These are phyloP conservation scores for Acronicta alni DNA, from an alignment of 2,888 invertebrate genomes.

Conservation along the genomic window DNA sequence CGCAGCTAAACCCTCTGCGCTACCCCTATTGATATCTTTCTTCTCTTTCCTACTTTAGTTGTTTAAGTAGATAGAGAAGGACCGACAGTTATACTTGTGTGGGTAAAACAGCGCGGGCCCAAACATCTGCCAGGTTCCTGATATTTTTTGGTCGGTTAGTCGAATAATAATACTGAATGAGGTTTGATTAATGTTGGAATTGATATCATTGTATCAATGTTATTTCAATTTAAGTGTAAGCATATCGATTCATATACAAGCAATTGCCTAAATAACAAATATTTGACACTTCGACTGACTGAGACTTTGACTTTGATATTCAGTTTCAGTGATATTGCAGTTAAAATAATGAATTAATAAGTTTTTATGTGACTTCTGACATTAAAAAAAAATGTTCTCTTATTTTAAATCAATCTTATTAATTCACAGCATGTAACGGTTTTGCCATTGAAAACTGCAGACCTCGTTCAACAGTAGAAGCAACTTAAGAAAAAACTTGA, in stretches of 20 bases:
- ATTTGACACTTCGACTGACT: too few relatives aligned
- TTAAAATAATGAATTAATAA: background rate
- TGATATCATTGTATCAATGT: conserved; percentile 40
- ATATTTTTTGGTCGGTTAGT: conserved; percentile 79
- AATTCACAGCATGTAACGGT: conserved; percentile 77
- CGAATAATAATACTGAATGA: conserved; percentile 73
- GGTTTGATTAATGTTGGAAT: conserved; percentile 59
- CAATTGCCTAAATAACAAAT: background rate
- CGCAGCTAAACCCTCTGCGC: conserved; percentile 79
- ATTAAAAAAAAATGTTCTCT: conserved; percentile 15
- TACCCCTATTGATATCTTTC: conserved; percentile 77
- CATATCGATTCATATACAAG: background rate
- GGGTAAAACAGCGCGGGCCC: conserved; percentile 74
- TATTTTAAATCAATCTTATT: conserved; percentile 48
- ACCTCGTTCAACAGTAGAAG: conserved; percentile 63
- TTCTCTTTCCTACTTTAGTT: conserved; percentile 62
- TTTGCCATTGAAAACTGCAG: conserved; percentile 71
- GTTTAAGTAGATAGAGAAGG: conserved; percentile 55
- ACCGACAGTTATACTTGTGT: conserved; percentile 58
- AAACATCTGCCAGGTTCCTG: conserved; percentile 84
- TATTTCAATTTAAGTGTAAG: conserved; percentile 20
- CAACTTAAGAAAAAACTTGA: conserved; percentile 66
- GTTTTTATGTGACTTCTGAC: background rate
- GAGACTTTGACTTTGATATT: background rate
- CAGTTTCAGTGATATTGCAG: background rate